Evolutionary conservation across 2,888 invertebrate genomes (phyloP), one percentile per base, ranked within the genome.

Genomic region (Euproctis similis): DNA sequence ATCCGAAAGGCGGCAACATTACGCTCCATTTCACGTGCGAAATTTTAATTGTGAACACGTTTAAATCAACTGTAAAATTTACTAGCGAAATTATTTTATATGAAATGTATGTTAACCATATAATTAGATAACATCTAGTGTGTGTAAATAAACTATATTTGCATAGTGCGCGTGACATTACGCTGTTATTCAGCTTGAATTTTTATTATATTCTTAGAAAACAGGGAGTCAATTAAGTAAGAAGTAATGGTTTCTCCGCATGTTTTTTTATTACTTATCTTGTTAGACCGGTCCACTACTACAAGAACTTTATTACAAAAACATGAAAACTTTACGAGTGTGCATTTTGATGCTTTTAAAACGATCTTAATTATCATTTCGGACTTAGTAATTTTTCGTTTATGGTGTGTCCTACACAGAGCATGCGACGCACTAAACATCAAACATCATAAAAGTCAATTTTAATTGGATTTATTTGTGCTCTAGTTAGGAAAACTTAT

Each of bases 51-150:
- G 73, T 75, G 65, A 80, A 68, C 71, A n/a, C n/a, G n/a, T n/a
- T n/a, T n/a, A n/a, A n/a, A n/a, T n/a, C n/a, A n/a, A n/a, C n/a
- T n/a, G n/a, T n/a, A n/a, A n/a, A n/a, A n/a, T n/a, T n/a, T 55
- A 77, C 80, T 74, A 73, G 63, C 72, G 72, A 78, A 77, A 80
- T 80, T 72, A 69, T 72, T 76, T 73, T 59, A 65, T 74, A 80
- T 80, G 76, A 77, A 80, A 74, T 59, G 57, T 59, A 54, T 66
- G 61, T 61, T 63, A 65, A 64, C 67, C 61, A 62, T 68, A 67
- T 71, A 69, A 57, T 66, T 60, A 76, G 75, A 80, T 81, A 72
- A 35, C 31, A 23, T 14, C 4, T 59, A 63, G 57, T 42, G 39
- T 34, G 24, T 43, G 69, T 59, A 72, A 76, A 74, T 66, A 68